Base-by-base conservation (phyloP, 2,113 vertebrate species). In the Furnarius figulus region DNA sequence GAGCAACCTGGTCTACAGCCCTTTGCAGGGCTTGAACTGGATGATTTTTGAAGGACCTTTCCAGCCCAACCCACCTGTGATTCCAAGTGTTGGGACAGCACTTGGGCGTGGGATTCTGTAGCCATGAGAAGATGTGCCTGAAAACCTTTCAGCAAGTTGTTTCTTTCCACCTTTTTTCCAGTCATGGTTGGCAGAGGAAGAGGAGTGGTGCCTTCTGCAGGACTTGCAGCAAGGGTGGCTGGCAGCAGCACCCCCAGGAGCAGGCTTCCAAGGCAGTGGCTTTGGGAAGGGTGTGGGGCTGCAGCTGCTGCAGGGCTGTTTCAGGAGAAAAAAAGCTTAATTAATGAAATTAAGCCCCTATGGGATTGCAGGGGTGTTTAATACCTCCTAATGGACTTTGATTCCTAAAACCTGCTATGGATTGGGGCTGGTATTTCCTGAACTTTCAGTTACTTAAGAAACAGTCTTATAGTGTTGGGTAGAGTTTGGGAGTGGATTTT, bases 81-180 rank as follows among this genome's bases (percentile, higher is more conserved):
- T 63, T 84, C 44, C 30, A 40, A 46, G 46, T 21, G 5, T 37
- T 24, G 19, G 63, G 86, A 47, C 15, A 16, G 7, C 0, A 0
- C 61, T 76, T 31, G 6, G 10, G 40, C 23, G 15, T 73, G 46
- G 37, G 33, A 15, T 88, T 80, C 47, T 80, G n/a, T 62, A 66
- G 31, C 20, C 1, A 3, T 61, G 31, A 82, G 80, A 31, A 35
- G 50, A 55, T 1, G 6, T n/a, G 24, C 6, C 2, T 76, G 78
- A n/a, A 70, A 68, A 74, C 20, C 0, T 0, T n/a, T 52, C 44
- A 28, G 17, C 4, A 10, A 28, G 6, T 76, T 1, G 3, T 44
- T 73, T 82, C 30, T 83, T 91, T 35, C 25, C 50, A 13, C 6
- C 6, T 47, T 59, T 65, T 62, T 56, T 59, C 23, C 35, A 31